Evolutionary conservation across 2,113 vertebrate genomes (phyloP), one percentile per base, ranked within the genome.

Genomic region (Setophaga kirtlandii): DNA sequence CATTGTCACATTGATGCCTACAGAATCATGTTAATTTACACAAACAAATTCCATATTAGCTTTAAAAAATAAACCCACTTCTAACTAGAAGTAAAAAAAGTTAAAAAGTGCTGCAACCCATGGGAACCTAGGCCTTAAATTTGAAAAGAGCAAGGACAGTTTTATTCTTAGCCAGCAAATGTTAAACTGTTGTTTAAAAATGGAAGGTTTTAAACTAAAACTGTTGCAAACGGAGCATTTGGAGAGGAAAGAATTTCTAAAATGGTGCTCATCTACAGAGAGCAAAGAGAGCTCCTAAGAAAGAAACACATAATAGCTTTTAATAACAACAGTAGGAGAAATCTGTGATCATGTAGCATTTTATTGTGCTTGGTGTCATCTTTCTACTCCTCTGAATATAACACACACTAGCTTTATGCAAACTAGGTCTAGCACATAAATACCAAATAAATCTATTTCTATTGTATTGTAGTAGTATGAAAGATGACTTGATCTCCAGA

Each of bases 361-460:
- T 93, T 92, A 87, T 69, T 87, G 69, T 92, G 83, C 93, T 96
- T 88, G 83, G 92, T 52, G 64, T 92, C 80, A 93, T 78, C 79
- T 87, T 93, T 64, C 79, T 93, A 6, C 69, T 94, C 79, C 87
- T 95, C 86, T 87, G 80, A 81, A 70, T 86, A 92, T 83, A 92
- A 94, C 30, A 90, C 62, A 95, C 83, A 65, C 37, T 92, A 92
- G 88, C 92, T 96, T 96, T 95, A 94, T 81, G 83, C 88, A 93
- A 92, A 92, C 68, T 83, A n/a, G 58, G 52, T 96, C 73, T 93
- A 95, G 65, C 83, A 93, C 28, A 52, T 82, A 75, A 92, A 92
- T 89, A 94, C 90, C 93, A 95, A 94, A 95, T 90, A 93, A 88
- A 50, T 74, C 81, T 86, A 22, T 69, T 87, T 93, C 82, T 94